These are phyloP conservation scores for Drosophila jambulina DNA, from an alignment of 1,140 invertebrate genomes.

Conservation along the genomic window DNA sequence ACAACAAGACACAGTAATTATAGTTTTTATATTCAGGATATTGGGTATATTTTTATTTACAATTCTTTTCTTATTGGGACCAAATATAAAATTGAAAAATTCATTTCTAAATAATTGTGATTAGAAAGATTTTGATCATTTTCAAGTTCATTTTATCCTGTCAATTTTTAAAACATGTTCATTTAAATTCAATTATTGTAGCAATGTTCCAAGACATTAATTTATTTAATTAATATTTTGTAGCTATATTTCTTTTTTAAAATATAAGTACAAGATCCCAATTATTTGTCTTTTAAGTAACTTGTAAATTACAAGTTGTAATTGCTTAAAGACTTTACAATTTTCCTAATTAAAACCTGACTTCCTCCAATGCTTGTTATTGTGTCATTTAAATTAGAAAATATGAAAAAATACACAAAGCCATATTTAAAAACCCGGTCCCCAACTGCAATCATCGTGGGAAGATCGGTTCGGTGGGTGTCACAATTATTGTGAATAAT, in stretches of 20 bases:
- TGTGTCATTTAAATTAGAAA: slow-evolving; percentile 3
- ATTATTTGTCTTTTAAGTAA: too few relatives aligned
- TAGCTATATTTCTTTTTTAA: background rate
- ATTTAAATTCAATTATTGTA: too few relatives aligned
- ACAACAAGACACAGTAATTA: background rate
- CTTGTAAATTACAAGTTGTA: too few relatives aligned
- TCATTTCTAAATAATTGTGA: background rate
- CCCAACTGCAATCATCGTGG: slow-evolving; percentile 29
- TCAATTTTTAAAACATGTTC: too few relatives aligned
- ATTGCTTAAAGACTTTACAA: too few relatives aligned
- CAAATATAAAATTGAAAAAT: background rate
- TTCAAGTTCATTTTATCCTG: too few relatives aligned
- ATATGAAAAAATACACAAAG: slow-evolving; percentile 11
- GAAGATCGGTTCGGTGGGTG: slow-evolving; percentile 50
- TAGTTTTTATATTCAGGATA: background rate
- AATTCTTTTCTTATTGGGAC: background rate
- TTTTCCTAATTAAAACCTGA: background rate
- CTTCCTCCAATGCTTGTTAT: background rate
- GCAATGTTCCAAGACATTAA: too few relatives aligned
- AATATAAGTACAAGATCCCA: background rate
- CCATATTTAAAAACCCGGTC: slow-evolving; percentile 9
- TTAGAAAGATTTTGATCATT: too few relatives aligned
- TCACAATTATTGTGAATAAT: slow-evolving; percentile 57
- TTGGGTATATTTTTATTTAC: background rate
- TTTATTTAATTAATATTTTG: background rate